Percentiles rank a stretch among this genome's conserved stretches.
Conservation (phyloP, 2,113 vertebrate species). For the Microcebus tavaratra region DNA sequence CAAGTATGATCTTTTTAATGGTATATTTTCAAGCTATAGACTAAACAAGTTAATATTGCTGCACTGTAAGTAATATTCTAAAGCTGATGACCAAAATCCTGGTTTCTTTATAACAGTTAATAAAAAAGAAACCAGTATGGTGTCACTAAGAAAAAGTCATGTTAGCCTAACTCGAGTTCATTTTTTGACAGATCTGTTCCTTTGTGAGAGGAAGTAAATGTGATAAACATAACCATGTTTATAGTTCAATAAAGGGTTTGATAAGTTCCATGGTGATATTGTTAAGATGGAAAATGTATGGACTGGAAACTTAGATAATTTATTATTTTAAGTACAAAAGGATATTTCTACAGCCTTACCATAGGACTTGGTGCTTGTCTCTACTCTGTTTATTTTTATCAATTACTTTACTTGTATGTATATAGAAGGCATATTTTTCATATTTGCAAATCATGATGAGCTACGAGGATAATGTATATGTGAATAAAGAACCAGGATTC, state of each 20-base stretch:
- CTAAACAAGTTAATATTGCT: not conserved
- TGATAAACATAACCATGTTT: not conserved
- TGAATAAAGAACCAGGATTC: not conserved
- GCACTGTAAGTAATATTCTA: not conserved
- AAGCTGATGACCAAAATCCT: not conserved
- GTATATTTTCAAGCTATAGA: not conserved
- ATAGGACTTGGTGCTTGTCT: not conserved
- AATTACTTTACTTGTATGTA: not conserved
- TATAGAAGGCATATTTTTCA: not conserved
- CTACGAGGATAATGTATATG: not conserved
- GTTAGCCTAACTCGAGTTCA: not conserved
- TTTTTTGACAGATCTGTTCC: not conserved
- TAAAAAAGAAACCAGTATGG: not conserved
- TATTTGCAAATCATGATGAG: not conserved
- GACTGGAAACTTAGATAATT: not conserved
- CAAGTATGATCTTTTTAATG: not conserved
- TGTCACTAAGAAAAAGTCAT: not conserved
- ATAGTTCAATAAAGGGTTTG: not conserved
- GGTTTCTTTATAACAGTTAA: not conserved
- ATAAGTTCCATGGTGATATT: not conserved
- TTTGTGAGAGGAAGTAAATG: constrained; percentile 11
- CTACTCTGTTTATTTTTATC: constrained; percentile 1
- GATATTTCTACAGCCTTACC: not conserved
- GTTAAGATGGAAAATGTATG: not conserved
- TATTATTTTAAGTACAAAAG: not conserved